Base-by-base conservation (phyloP, 2,888 invertebrate genomes). In the Catocala fraxini region DNA sequence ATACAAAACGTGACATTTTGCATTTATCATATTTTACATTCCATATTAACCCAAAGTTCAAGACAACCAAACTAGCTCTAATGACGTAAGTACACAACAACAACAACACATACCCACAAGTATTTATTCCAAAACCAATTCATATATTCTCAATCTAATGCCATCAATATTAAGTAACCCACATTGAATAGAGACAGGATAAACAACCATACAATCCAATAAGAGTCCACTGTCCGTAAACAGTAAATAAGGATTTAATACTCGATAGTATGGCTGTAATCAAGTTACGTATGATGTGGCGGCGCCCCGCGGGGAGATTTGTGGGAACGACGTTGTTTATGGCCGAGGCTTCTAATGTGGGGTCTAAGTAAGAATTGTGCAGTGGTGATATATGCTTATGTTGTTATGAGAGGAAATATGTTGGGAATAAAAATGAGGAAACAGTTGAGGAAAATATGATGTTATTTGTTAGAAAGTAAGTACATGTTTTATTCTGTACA, bases 291-390 rank as follows among this genome's bases (percentile, higher is more conserved):
- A 77, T 65, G 58, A 63, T 58, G 59, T 64, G 71, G 66, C 53
- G 12, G 68, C 64, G 53, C 65, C 70, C 71, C 68, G 67, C 61
- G 12, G 75, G 25, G 75, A 75, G 80, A 80, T 77, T 80, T 75
- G 77, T 76, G 56, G 43, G 51, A n/a, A 25, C 11, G 33, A 11
- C 64, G 12, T 65, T 51, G 63, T 75, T 72, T 75, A 73, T 71
- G 52, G 55, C 47, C 3, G 33, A 46, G 60, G 35, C 57, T 53
- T 70, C 65, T 68, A 63, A 63, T 56, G 35, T 56, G 10, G 35
- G 46, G 51, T 15, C 15, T 46, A 12, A 6, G 45, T 41, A 48
- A 35, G 56, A 61, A 52, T 47, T 52, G 47, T 56, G 12, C 51
- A 43, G 12, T 54, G 6, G 34, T 54, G 25, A 54, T 12, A 35